A percentile compares a stretch with the other conserved stretches of the same genome.
phyloP scores from a whole-genome alignment of 1,140 invertebrate genomes.

The Paramacrobiotus metropolitanus region DNA sequence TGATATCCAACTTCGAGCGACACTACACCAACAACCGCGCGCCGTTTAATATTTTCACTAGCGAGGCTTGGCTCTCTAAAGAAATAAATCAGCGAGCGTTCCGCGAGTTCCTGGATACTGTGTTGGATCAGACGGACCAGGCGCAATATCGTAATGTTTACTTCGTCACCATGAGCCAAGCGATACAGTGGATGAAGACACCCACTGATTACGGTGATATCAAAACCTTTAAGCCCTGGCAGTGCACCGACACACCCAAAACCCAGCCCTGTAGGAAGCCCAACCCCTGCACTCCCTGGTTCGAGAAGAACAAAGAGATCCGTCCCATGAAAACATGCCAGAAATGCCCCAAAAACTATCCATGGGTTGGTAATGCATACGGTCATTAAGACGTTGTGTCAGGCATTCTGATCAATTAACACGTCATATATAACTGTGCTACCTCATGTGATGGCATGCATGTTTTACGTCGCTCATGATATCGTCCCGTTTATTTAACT shows the following conservation, averaged over 20 bases:
- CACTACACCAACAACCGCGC: conserved; percentile 82
- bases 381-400: too few species aligned
- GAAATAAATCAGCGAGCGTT: conserved; percentile 44
- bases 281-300: conserved; percentile 67
- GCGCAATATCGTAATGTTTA: too few species aligned
- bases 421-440: too few species aligned
- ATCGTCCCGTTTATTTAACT: too few species aligned
- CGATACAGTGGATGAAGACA: conserved; percentile 88
- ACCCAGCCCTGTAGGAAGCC: conserved; percentile 56
- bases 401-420: too few species aligned
- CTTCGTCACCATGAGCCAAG: conserved; percentile 65
- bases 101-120: conserved; percentile 68
- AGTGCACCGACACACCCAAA: conserved; percentile 60
- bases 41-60: conserved; percentile 77
- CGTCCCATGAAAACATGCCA: conserved; percentile 76
- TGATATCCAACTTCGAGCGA: conserved; percentile 81
- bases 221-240: conserved; percentile 77
- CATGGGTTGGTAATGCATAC: conserved; percentile 55
- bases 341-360: conserved; percentile 74
- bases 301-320: conserved; percentile 72
- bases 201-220: conserved; percentile 54
- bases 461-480: too few species aligned
- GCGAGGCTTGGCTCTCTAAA: conserved; percentile 59
- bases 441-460: too few species aligned
- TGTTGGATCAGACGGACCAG: conserved; percentile 57